Evolutionary conservation across 2,113 vertebrate genomes (phyloP).

Genomic region (Nannobrachium achirus): DNA sequence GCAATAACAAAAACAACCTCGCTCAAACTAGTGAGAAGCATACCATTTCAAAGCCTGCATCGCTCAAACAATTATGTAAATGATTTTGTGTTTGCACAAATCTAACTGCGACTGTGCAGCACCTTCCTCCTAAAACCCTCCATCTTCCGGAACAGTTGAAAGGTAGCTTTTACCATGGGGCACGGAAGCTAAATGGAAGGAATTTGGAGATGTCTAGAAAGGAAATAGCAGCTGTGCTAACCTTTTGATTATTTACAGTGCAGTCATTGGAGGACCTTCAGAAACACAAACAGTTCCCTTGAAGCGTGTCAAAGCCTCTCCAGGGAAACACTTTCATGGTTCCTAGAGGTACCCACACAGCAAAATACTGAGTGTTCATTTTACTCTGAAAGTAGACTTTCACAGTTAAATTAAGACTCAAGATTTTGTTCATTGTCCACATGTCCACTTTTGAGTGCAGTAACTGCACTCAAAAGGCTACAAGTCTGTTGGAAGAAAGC

Average conservation of each 20-base stretch:
- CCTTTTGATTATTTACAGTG: slow-evolving; percentile 36
- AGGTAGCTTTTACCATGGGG: neutral
- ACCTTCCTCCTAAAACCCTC: neutral
- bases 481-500: slow-evolving; percentile 4
- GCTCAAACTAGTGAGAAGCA: no score
- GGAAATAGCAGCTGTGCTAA: slow-evolving; percentile 29
- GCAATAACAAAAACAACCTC: no score
- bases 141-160: neutral
- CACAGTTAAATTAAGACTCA: no score
- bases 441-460: neutral
- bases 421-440: neutral
- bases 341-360: slow-evolving; percentile 35
- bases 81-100: no score
- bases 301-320: slow-evolving; percentile 13
- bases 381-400: neutral
- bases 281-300: slow-evolving; percentile 33
- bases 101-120: neutral
- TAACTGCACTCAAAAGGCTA: neutral
- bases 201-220: slow-evolving; percentile 13
- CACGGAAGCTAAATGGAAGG: neutral
- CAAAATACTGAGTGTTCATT: slow-evolving; percentile 15
- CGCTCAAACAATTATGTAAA: no score
- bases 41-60: no score
- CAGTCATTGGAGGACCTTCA: slow-evolving; percentile 30
- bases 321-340: slow-evolving; percentile 31